Percentiles rank a stretch among this genome's conserved stretches.
phyloP scores from a whole-genome alignment of 2,113 vertebrate species.

The Aegithalos caudatus region DNA sequence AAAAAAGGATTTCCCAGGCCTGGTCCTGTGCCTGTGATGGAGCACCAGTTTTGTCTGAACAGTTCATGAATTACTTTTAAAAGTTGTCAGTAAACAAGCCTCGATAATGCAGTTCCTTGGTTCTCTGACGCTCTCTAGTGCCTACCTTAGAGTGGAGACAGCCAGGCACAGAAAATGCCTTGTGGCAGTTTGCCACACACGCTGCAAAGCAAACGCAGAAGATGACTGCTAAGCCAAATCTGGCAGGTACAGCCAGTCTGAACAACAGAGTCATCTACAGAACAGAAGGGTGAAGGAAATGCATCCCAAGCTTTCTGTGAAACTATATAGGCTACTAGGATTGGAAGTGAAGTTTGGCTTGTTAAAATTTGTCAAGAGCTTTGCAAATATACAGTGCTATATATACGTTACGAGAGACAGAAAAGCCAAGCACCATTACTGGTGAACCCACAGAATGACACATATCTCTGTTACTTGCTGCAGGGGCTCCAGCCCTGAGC shows the following conservation, averaged over 20 bases:
- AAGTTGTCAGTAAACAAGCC: not conserved
- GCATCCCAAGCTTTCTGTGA: not conserved
- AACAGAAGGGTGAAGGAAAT: not conserved
- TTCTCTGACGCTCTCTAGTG: conserved; percentile 56
- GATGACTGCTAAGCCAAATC: not conserved
- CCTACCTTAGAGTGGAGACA: not conserved
- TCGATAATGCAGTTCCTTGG: not conserved
- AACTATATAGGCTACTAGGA: not conserved
- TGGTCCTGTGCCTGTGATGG: not conserved
- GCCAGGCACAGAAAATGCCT: not conserved
- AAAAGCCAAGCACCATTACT: not conserved
- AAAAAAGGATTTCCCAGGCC: not conserved
- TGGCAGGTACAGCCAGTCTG: not conserved
- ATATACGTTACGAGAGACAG: not conserved
- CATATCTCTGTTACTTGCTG: conserved; percentile 9
- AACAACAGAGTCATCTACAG: not conserved
- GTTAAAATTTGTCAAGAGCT: conserved; percentile 6
- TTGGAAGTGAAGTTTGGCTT: not conserved
- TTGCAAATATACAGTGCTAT: not conserved
- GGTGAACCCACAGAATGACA: not conserved
- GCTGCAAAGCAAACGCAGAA: not conserved
- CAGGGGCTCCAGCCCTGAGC: not conserved
- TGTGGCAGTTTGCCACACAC: not conserved
- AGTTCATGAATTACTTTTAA: not conserved
- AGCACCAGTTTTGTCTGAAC: not conserved